These are phyloP conservation scores for Mycteria americana DNA, from an alignment of 2,797 vertebrate genomes.

Conservation along the genomic window DNA sequence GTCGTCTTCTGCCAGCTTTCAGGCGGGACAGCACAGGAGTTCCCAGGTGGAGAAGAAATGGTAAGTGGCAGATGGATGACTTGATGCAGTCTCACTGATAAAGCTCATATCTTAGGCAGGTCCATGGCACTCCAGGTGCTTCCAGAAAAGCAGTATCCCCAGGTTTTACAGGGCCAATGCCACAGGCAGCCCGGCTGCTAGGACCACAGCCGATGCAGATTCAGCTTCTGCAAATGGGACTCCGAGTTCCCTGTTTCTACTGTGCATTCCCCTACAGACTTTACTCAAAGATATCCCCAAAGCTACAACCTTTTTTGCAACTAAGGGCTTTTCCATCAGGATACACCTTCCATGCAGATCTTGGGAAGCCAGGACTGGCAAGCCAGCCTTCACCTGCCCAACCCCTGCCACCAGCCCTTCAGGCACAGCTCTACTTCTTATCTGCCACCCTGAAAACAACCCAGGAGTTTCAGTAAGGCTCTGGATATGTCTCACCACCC, in stretches of 20 bases:
- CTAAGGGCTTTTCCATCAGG: background rate
- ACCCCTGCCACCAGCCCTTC: background rate
- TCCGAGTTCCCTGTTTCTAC: background rate
- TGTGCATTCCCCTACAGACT: background rate
- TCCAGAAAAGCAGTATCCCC: background rate
- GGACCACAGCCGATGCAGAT: background rate
- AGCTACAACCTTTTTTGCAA: background rate
- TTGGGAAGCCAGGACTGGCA: background rate
- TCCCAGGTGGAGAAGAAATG: background rate
- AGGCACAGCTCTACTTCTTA: background rate
- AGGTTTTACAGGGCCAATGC: background rate
- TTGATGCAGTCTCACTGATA: background rate
- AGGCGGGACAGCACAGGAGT: background rate
- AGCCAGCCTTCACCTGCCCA: background rate
- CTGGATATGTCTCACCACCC: background rate
- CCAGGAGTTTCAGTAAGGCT: background rate
- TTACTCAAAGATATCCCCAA: background rate
- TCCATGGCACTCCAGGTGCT: background rate
- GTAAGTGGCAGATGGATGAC: background rate
- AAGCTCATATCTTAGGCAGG: background rate
- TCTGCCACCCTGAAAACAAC: background rate
- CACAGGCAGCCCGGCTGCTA: background rate
- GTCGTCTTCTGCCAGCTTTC: background rate
- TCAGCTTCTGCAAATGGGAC: background rate
- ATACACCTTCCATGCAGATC: background rate